Evolutionary conservation across 1,140 invertebrate genomes (phyloP), one percentile per base, ranked within the genome.

Genomic region (Copidosoma floridanum): DNA sequence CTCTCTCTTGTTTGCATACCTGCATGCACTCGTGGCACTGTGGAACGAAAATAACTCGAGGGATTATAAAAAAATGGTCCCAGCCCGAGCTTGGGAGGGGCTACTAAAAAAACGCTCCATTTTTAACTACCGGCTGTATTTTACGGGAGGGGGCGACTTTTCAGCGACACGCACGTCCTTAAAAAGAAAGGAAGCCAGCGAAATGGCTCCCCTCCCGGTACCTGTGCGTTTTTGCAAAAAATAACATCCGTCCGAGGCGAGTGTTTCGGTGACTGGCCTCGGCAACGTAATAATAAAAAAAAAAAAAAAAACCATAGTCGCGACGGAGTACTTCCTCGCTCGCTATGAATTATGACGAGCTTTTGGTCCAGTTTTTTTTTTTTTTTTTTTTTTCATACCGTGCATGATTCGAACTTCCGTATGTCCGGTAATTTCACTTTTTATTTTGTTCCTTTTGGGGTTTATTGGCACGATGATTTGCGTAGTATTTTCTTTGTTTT

Each of bases 331-430:
- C 29, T 12, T 32, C 29, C 29, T 32, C 20, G 12, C 29, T 38
- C 46, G 8, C 4, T 12, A 24, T 58, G 38, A 58, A 52, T 58
- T 58, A 58, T 58, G 57, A 26, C 41, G 21, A 6, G 46, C 63
- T 61, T 61, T 65, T 71, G 66, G 60, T 71, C 65, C 43, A 69
- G 57, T 69, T 72, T 69, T 51, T 66, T 64, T 58, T 59, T 55
- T 16, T 35, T 12, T 18, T 56, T 16, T 12, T 16, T 12, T 16
- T 12, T n/a, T 16, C 40, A 5, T 2, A 3, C 14, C n/a, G n/a
- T n/a, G n/a, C n/a, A n/a, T n/a, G n/a, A n/a, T n/a, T n/a, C n/a
- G n/a, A n/a, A n/a, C n/a, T n/a, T n/a, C n/a, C n/a, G n/a, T n/a
- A n/a, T n/a, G n/a, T n/a, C n/a, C n/a, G n/a, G n/a, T n/a, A n/a